Percentiles rank a stretch among this genome's conserved stretches.
These are phyloP conservation scores for Tursiops truncatus DNA, from an alignment of 2,113 vertebrate species.

Conservation along the genomic window DNA sequence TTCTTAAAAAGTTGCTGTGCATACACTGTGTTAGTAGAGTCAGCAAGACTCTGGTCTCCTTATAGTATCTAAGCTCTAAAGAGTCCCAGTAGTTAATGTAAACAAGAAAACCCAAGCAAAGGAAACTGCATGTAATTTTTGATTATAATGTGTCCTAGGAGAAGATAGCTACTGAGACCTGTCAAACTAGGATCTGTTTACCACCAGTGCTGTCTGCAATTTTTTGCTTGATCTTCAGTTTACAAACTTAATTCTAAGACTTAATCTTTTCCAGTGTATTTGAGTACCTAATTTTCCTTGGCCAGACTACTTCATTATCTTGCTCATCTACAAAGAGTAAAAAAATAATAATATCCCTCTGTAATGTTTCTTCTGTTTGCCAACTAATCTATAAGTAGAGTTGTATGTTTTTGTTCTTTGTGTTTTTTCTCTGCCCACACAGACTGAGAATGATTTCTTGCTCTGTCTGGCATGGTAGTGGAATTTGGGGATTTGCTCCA, in stretches of 20 bases:
- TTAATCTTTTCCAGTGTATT: slow-evolving; percentile 47
- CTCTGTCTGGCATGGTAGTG: background rate
- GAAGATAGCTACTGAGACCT: slow-evolving; percentile 71
- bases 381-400: background rate
- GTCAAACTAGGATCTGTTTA: slow-evolving; percentile 57
- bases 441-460: background rate
- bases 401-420: background rate
- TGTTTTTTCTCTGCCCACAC: background rate
- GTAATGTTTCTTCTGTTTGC: background rate
- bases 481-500: background rate
- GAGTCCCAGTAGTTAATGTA: slow-evolving; percentile 76
- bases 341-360: background rate
- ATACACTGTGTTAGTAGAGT: slow-evolving; percentile 65
- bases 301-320: background rate
- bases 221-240: slow-evolving; percentile 63
- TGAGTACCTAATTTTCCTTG: slow-evolving; percentile 11
- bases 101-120: slow-evolving; percentile 73
- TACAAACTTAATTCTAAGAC: slow-evolving; percentile 39
- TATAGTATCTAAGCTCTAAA: slow-evolving; percentile 76
- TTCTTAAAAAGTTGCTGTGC: slow-evolving; percentile 74
- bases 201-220: background rate
- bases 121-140: slow-evolving; percentile 77
- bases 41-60: slow-evolving; percentile 78
- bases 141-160: slow-evolving; percentile 74
- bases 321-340: background rate